Base-by-base conservation (phyloP, 2,797 vertebrate genomes). In the Malacoraja senta region DNA sequence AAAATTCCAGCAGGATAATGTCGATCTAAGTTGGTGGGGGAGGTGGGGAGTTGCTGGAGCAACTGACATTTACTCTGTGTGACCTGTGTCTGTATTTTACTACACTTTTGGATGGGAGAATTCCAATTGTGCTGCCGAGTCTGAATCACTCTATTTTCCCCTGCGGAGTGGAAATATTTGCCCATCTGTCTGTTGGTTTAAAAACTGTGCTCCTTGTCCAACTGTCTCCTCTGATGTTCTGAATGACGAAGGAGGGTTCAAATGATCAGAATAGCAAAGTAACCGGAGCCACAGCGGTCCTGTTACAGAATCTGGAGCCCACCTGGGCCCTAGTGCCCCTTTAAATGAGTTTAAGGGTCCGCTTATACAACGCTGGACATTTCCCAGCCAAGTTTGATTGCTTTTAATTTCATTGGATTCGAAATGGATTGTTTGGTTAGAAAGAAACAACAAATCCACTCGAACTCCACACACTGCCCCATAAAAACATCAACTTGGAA, bases 91-190 rank as follows among this genome's bases (percentile, higher is more conserved):
- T 93, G 88, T 72, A 32, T 86, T 93, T 26, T 13, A 93, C 65
- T 61, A 35, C 81, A 90, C 68, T 63, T 92, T 88, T 93, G 19
- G 71, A 63, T 32, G 44, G 71, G 58, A 90, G 93, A 61, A 90
- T 93, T 86, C 83, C 68, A 72, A n/a, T 35, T 29, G 81, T 24
- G 13, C 19, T 83, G 68, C 44, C 90, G 72, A 68, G 63, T 63
- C 80, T 77, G 79, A 86, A 53, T 92, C 93, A 71, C 93, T 93
- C 94, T 93, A 91, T 76, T 76, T 76, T 17, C 90, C 90, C 38
- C 38, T 94, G 93, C 91, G 83, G n/a, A 84, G 93, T 94, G 93
- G 94, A 95, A 95, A 94, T 95, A 94, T 95, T 95, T 95, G 94
- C 93, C 9, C 71, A 94, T 93, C 72, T 93, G 93, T 94, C 95